phyloP scores from a whole-genome alignment of 2,797 vertebrate genomes.

The Philypnodon macrostomus region DNA sequence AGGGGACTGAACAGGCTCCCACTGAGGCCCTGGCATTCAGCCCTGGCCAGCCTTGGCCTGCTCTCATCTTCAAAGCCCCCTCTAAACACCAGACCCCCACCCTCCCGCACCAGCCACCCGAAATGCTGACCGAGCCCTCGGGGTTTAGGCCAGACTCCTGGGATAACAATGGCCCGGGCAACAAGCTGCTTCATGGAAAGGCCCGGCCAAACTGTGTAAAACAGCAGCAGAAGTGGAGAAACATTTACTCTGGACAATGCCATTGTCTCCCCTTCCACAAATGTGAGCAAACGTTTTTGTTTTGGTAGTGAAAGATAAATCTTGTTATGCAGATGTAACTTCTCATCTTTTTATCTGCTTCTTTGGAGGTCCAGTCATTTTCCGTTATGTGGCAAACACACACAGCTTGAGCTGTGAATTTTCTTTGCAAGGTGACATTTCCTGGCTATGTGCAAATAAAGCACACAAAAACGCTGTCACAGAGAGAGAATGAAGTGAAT shows the following conservation, averaged over 20 bases:
- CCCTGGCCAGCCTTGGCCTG: conserved; percentile 73
- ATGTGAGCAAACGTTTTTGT: conserved; percentile 22
- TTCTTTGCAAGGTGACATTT: conserved; percentile 77
- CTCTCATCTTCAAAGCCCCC: conserved; percentile 56
- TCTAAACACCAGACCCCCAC: conserved; percentile 20
- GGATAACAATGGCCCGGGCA: conserved; percentile 69
- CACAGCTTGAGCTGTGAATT: conserved; percentile 77
- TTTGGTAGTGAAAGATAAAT: conserved; percentile 40
- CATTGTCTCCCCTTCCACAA: conserved; percentile 3
- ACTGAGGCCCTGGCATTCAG: conserved; percentile 75
- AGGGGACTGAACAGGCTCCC: conserved; percentile 68
- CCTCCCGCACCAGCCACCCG: conserved; percentile 53
- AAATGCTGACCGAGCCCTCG: conserved; percentile 73
- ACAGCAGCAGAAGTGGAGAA: conserved; percentile 2
- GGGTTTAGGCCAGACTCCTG: conserved; percentile 70
- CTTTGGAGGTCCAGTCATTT: conserved; percentile 73
- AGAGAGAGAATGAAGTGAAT: conserved; percentile 44
- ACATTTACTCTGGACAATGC: not conserved
- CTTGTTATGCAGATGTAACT: conserved; percentile 68
- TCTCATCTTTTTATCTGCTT: conserved; percentile 65
- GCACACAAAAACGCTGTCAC: conserved; percentile 49
- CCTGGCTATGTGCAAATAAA: conserved; percentile 68
- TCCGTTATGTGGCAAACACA: conserved; percentile 73
- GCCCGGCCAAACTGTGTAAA: conserved; percentile 48
- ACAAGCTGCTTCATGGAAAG: conserved; percentile 61